Evolutionary conservation across 2,113 vertebrate genomes (phyloP), one percentile per base, ranked within the genome.

Genomic region (Lichenostomus cassidix): DNA sequence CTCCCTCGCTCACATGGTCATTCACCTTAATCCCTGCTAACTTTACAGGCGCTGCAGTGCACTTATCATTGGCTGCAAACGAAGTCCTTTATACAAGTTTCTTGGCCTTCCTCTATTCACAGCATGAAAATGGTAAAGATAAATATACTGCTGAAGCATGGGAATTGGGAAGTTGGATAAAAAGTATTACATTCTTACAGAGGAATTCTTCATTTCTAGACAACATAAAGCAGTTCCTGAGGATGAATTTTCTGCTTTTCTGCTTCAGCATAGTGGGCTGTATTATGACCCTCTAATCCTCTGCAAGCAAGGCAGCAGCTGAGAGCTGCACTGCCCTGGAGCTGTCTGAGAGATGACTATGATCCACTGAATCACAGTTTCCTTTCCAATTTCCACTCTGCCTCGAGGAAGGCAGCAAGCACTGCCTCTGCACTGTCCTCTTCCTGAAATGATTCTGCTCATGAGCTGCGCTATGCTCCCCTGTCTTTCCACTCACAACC

Each of bases 11-110:
- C 86, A 68, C 60, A 68, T 42, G 90, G 85, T 79, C 83, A 78
- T 89, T 93, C 89, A 90, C 90, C 90, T 92, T 90, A 95, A 92
- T 93, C 71, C 83, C 65, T 16, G 82, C 35, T 93, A 92, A 96
- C 73, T 87, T 94, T 64, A 87, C 35, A 46, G 92, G 79, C 60
- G 81, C 90, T 81, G 27, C 42, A 83, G 49, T 20, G 37, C 76
- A 89, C 56, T 5, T 29, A 71, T 44, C 76, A 33, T 2, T 75
- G 76, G 27, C 68, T 90, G 83, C 35, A 92, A 35, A 92, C 9
- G 4, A 91, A 90, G 71, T 29, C 69, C 59, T 86, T 93, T 42
- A 56, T n/a, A 22, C 44, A 15, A 5, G 44, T 86, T 92, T 83
- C 58, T 95, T 88, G 74, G 59, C 68, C 88, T 89, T 86, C 47